Evolutionary conservation across 2,113 vertebrate genomes (phyloP).

Genomic region (Datnioides undecimradiatus): DNA sequence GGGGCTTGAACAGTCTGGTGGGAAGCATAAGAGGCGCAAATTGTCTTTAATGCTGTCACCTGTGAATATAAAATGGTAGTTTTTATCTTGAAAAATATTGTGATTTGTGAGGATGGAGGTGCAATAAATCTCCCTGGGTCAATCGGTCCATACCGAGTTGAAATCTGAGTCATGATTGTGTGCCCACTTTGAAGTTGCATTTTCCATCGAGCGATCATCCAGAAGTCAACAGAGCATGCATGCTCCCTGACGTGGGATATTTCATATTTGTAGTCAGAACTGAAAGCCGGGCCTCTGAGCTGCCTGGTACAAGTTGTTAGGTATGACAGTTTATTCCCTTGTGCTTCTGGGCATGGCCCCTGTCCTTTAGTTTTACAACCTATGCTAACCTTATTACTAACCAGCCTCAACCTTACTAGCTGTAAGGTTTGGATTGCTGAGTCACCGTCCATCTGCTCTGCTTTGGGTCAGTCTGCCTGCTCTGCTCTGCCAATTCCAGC

Average conservation of each 20-base stretch:
- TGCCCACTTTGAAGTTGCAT: slow-evolving; percentile 18
- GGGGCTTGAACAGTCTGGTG: slow-evolving; percentile 25
- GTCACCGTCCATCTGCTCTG: too few relatives aligned
- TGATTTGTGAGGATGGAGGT: not conserved
- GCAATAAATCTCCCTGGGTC: slow-evolving; percentile 17
- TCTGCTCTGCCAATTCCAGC: too few relatives aligned
- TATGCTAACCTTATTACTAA: too few relatives aligned
- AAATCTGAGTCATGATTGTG: not conserved
- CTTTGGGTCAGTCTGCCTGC: too few relatives aligned
- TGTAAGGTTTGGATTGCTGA: too few relatives aligned
- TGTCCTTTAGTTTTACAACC: too few relatives aligned
- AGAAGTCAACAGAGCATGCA: slow-evolving; percentile 10
- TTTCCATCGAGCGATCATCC: slow-evolving; percentile 18
- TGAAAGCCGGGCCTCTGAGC: slow-evolving; percentile 7
- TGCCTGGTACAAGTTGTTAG: too few relatives aligned
- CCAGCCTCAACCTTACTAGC: too few relatives aligned
- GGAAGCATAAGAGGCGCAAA: not conserved
- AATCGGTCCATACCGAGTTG: slow-evolving; percentile 1
- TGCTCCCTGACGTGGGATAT: not conserved
- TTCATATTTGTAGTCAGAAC: slow-evolving; percentile 10
- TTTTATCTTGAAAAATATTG: slow-evolving; percentile 8
- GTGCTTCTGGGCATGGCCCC: too few relatives aligned
- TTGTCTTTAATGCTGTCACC: slow-evolving; percentile 3
- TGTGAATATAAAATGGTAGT: not conserved
- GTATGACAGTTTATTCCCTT: too few relatives aligned